A percentile compares a stretch with the other conserved stretches of the same genome.
phyloP scores from a whole-genome alignment of 2,113 vertebrate species.

The Lipophrys pholis region DNA sequence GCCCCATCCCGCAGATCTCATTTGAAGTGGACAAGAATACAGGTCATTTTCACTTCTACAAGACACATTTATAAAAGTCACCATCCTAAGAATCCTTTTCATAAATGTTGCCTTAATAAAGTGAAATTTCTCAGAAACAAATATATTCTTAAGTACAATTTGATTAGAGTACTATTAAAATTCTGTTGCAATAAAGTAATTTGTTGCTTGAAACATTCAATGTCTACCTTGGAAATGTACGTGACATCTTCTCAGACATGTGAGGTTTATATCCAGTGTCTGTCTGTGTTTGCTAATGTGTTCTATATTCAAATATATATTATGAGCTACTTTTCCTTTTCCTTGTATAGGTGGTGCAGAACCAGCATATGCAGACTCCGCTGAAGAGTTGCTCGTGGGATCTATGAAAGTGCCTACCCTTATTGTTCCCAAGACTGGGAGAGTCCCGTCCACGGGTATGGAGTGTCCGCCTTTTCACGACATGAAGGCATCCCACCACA shows the following conservation, averaged over 20 bases:
- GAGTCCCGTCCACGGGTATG: conserved; percentile 84
- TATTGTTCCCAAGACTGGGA: conserved; percentile 91
- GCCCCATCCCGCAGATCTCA: conserved; percentile 87
- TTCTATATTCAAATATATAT: neutral
- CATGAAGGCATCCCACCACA: conserved; percentile 86
- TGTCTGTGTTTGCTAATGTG: neutral
- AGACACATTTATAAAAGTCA: neutral
- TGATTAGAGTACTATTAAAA: too few relatives aligned
- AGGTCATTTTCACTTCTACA: conserved; percentile 58
- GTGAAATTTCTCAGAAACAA: neutral
- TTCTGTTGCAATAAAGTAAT: too few relatives aligned
- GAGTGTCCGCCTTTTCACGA: conserved; percentile 88
- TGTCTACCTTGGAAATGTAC: too few relatives aligned
- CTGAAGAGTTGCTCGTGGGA: conserved; percentile 88
- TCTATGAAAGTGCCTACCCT: conserved; percentile 97
- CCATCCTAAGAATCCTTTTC: neutral
- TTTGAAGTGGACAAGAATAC: conserved; percentile 84
- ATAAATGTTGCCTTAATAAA: neutral
- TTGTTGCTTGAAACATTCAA: too few relatives aligned
- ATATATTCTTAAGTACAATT: neutral
- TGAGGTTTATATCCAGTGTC: too few relatives aligned
- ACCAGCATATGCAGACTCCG: conserved; percentile 83
- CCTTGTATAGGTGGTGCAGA: conserved; percentile 70
- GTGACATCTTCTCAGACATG: too few relatives aligned
- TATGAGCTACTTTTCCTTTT: neutral